These are phyloP conservation scores for Pyrgus malvae DNA, from an alignment of 2,888 invertebrate genomes.

Conservation along the genomic window DNA sequence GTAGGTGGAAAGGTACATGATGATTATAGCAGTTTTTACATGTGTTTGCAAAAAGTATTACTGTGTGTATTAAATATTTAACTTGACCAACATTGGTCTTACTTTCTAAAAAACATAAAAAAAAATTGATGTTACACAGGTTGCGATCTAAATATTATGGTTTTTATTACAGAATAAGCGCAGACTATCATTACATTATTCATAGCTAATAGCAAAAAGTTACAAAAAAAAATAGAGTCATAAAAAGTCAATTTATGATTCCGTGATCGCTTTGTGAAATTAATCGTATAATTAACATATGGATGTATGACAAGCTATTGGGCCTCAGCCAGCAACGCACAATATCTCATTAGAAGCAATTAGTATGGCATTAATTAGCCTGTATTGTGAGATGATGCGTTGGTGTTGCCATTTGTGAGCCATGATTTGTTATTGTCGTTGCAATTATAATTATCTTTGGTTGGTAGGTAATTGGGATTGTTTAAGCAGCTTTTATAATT, in stretches of 20 bases:
- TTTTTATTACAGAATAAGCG: too few relatives aligned
- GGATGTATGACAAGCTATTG: conserved; percentile 34
- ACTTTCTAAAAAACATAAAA: too few relatives aligned
- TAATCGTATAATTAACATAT: conserved; percentile 13
- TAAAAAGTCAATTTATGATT: conserved; percentile 2
- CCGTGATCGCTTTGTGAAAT: neutral
- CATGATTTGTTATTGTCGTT: conserved; percentile 18
- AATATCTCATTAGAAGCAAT: conserved; percentile 69
- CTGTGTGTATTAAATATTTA: too few relatives aligned
- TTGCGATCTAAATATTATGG: too few relatives aligned
- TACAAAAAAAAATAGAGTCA: neutral
- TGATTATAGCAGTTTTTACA: too few relatives aligned
- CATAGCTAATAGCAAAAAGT: too few relatives aligned
- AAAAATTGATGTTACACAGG: too few relatives aligned
- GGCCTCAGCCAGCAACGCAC: conserved; percentile 56
- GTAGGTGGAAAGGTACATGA: too few relatives aligned
- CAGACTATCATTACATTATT: too few relatives aligned
- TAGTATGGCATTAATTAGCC: conserved; percentile 67
- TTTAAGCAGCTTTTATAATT: too few relatives aligned
- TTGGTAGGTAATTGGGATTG: conserved; percentile 13
- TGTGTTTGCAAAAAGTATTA: too few relatives aligned
- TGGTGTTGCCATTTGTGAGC: conserved; percentile 20
- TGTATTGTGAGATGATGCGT: conserved; percentile 27
- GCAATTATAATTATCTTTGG: conserved; percentile 16
- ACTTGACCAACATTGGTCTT: too few relatives aligned